Conservation (phyloP, 2,888 invertebrate genomes). For the Hecatera dysodea region DNA sequence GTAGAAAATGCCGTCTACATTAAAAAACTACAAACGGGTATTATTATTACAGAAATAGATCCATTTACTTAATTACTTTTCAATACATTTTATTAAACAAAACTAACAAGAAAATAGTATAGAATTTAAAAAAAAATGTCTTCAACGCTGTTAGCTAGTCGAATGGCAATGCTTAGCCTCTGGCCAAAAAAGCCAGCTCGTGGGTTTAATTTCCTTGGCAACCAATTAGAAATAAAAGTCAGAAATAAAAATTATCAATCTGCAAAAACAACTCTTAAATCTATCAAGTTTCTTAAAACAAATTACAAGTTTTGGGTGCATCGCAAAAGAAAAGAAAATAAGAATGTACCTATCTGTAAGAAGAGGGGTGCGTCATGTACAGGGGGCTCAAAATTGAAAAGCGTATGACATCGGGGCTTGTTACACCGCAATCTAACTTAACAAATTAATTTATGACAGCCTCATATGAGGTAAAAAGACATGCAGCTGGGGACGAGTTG, state of each 20-base stretch:
- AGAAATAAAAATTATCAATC: slow-evolving; percentile 11
- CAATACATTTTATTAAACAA: too few species aligned
- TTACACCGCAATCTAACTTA: slow-evolving; percentile 83
- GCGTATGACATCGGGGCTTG: slow-evolving; percentile 71
- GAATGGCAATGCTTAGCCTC: too few species aligned
- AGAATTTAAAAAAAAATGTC: too few species aligned
- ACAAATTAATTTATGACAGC: slow-evolving; percentile 86
- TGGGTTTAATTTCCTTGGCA: slow-evolving; percentile 7
- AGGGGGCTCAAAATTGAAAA: slow-evolving; percentile 77
- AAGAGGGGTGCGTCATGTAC: slow-evolving; percentile 76
- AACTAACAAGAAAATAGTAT: too few species aligned
- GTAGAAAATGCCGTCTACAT: neutral
- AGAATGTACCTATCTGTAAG: slow-evolving; percentile 47
- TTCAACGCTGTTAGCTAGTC: too few species aligned
- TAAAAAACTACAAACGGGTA: slow-evolving; percentile 1
- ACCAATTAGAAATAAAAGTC: neutral
- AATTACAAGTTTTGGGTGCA: slow-evolving; percentile 48
- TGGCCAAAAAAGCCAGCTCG: too few species aligned
- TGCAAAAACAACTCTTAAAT: slow-evolving; percentile 26
- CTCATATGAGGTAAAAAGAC: slow-evolving; percentile 52
- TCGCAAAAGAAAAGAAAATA: slow-evolving; percentile 49
- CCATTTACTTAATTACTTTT: too few species aligned
- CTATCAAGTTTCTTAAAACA: slow-evolving; percentile 46
- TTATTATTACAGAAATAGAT: slow-evolving; percentile 39
- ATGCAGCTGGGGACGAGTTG: neutral